Conservation (phyloP, 2,888 invertebrate genomes). For the Therioaphis trifolii region DNA sequence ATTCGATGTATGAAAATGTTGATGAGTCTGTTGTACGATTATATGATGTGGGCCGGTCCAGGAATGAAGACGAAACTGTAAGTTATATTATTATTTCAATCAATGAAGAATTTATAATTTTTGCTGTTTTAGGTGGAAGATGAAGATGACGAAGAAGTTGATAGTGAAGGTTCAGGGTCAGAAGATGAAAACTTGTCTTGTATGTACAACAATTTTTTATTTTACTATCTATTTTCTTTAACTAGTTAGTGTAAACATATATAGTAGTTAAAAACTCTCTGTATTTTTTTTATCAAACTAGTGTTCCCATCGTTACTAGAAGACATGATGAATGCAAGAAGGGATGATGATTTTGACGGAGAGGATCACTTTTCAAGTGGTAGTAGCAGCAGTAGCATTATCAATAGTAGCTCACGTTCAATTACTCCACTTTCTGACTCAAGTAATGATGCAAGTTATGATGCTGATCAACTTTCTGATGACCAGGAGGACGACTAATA, state of each 20-base stretch:
- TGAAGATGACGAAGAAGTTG: conserved; percentile 75
- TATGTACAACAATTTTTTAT: neutral
- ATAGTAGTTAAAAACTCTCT: neutral
- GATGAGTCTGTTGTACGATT: conserved; percentile 91
- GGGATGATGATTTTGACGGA: neutral
- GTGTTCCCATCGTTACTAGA: conserved; percentile 41
- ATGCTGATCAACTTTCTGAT: neutral
- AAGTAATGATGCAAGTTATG: conserved; percentile 4
- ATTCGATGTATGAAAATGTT: conserved; percentile 83
- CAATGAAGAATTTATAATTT: conserved; percentile 56
- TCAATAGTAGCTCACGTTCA: neutral
- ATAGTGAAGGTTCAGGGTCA: conserved; percentile 71
- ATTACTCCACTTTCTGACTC: conserved; percentile 12
- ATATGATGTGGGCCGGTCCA: conserved; percentile 90
- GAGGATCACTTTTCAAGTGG: conserved; percentile 26
- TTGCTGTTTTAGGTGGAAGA: conserved; percentile 71
- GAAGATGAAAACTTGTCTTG: conserved; percentile 68
- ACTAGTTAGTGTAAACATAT: neutral
- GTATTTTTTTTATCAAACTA: neutral
- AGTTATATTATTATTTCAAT: conserved; percentile 65
- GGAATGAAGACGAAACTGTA: conserved; percentile 89
- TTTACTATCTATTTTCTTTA: neutral
- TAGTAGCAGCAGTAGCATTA: neutral
- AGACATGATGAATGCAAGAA: conserved; percentile 2
- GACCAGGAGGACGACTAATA: neutral